Base-by-base conservation (phyloP, 2,888 invertebrate species). In the Cephus pygmeus region DNA sequence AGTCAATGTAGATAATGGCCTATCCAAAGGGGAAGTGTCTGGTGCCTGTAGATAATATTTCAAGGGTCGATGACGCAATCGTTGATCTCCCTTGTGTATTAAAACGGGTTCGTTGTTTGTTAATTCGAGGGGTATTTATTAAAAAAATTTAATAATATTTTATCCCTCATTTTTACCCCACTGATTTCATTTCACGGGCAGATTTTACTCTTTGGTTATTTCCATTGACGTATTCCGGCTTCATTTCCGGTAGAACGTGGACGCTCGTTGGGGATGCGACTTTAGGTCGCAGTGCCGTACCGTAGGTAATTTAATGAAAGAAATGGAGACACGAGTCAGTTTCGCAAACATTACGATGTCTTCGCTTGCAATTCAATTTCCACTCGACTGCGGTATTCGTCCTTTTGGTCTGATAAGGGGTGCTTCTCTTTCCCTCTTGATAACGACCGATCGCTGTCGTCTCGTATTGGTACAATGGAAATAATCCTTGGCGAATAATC, bases 351-450 rank as follows among this genome's bases (percentile, higher is more conserved):
- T 31, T 71, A 2, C 12, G 40, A 56, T 73, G 79, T 80, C 79
- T 84, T 80, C 81, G 81, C 81, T 82, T 85, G 85, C 85, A 83
- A 89, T 87, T 88, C 86, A 87, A 87, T 88, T 88, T 84, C 83
- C 83, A 81, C 82, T 81, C 76, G 75, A 78, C 35, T 40, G 74
- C 9, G 2, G 56, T 15, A 9, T 2, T 23, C 56, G 2, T 9
- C 23, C 56, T 23, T 56, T 15, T 56, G 56, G 23, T 9, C 56
- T 56, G 23, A 56, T 23, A 56, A 56, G 23, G 56, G 56, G 23
- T 71, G 31, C 71, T 35, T 4, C 30, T 34, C 74, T n/a, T 34
- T 74, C 2, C 36, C 74, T 23, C 34, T 35, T 34, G 71, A 71
- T 71, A 71, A 71, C 11, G 4, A 71, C 71, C 71, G 30, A 71